Evolutionary conservation across 2,888 invertebrate genomes (phyloP).

Genomic region (Bibio marci): DNA sequence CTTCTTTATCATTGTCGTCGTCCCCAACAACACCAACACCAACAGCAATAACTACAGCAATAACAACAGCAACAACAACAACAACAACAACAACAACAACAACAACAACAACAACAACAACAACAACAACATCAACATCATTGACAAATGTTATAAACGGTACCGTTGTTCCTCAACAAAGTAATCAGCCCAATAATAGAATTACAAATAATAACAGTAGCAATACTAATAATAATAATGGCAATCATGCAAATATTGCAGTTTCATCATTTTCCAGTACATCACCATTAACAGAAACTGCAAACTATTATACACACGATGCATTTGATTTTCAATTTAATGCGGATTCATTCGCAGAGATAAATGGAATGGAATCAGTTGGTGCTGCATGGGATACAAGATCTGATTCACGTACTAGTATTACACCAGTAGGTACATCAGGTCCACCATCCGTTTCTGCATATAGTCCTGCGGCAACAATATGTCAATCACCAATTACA

Average conservation of each 20-base stretch:
- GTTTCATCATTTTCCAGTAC: slow-evolving; percentile 27
- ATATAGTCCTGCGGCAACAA: slow-evolving; percentile 31
- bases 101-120: slow-evolving; percentile 11
- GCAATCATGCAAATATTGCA: slow-evolving; percentile 12
- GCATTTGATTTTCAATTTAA: slow-evolving; percentile 47
- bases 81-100: no score
- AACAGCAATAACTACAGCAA: slow-evolving; percentile 36
- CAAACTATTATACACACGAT: slow-evolving; percentile 36
- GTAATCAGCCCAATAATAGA: slow-evolving; percentile 8
- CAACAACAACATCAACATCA: slow-evolving; percentile 47
- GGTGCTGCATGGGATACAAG: slow-evolving; percentile 27
- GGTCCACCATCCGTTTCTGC: slow-evolving; percentile 46
- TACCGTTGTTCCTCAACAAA: slow-evolving; percentile 15
- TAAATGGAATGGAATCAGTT: slow-evolving; percentile 18
- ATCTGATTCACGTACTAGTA: slow-evolving; percentile 46
- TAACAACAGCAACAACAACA: no score
- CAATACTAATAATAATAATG: slow-evolving; percentile 13
- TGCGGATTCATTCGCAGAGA: slow-evolving; percentile 36
- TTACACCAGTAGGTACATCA: slow-evolving; percentile 41
- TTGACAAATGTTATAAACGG: slow-evolving; percentile 61
- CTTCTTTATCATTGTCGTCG: no score
- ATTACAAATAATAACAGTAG: slow-evolving; percentile 7
- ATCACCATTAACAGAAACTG: slow-evolving; percentile 30
- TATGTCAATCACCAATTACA: slow-evolving; percentile 32
- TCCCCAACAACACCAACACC: slow-evolving; percentile 33